Conservation (phyloP, 1,140 invertebrate genomes). For the Ceratosolen fusciceps region DNA sequence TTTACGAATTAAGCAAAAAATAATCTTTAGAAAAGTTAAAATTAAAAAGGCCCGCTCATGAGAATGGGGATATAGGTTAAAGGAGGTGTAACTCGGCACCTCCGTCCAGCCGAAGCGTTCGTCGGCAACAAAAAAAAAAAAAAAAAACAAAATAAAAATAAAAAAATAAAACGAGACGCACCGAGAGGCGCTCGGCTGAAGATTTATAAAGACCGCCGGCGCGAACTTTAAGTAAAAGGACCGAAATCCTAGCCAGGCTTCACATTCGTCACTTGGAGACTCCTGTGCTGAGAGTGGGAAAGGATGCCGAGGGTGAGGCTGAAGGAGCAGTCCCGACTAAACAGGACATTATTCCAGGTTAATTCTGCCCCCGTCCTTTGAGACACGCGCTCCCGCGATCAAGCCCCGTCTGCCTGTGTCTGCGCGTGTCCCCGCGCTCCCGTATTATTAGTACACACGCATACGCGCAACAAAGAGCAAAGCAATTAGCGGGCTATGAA, state of each 20-base stretch:
- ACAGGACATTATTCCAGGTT: background rate
- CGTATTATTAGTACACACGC: too few relatives aligned
- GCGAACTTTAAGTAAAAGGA: constrained; percentile 7
- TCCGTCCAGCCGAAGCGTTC: background rate
- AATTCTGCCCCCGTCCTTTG: too few relatives aligned
- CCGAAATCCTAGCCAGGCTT: background rate
- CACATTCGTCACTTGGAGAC: background rate
- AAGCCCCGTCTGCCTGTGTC: too few relatives aligned
- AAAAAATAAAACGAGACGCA: background rate
- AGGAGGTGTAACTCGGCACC: constrained; percentile 32
- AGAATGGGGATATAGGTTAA: background rate
- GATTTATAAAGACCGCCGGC: constrained; percentile 8
- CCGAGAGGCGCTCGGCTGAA: background rate
- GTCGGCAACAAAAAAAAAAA: background rate
- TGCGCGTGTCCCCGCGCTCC: too few relatives aligned
- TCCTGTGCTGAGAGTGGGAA: background rate
- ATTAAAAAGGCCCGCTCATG: background rate
- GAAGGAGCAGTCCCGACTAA: background rate
- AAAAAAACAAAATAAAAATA: constrained; percentile 13
- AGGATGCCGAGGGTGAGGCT: background rate
- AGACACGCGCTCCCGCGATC: too few relatives aligned
- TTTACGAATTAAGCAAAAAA: background rate
- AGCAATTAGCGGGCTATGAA: too few relatives aligned
- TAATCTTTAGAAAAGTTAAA: constrained; percentile 47
- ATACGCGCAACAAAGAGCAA: too few relatives aligned